Evolutionary conservation across 2,113 vertebrate species (phyloP).

Genomic region (Pagrus major): DNA sequence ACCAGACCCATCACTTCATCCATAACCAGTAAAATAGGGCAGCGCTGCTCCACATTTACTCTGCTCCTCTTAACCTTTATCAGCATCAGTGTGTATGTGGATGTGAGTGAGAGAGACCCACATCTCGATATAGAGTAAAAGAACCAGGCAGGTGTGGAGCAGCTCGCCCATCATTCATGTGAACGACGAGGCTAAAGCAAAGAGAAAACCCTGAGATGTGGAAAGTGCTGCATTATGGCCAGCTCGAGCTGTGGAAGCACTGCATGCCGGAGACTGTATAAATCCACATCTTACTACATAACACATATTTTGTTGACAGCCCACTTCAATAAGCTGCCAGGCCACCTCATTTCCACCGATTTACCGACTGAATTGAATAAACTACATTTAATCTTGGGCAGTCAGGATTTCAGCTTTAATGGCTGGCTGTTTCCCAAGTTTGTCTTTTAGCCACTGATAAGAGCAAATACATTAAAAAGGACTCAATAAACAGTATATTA

Average conservation of each 20-base stretch:
- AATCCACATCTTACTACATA: conserved; percentile 39
- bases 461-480: conserved; percentile 36
- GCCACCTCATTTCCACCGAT: conserved; percentile 25
- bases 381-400: conserved; percentile 42
- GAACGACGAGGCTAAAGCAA: conserved; percentile 18
- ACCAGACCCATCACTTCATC: conserved; percentile 47
- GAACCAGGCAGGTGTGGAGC: conserved; percentile 25
- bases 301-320: conserved; percentile 56
- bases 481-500: conserved; percentile 13
- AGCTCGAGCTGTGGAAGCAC: not conserved
- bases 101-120: conserved; percentile 16
- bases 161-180: conserved; percentile 43
- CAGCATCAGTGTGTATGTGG: conserved; percentile 12
- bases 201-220: conserved; percentile 32
- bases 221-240: conserved; percentile 30
- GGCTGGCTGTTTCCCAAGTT: conserved; percentile 30
- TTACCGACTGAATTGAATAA: conserved; percentile 48
- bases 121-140: conserved; percentile 22
- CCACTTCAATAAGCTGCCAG: conserved; percentile 58
- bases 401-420: conserved; percentile 18
- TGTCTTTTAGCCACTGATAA: conserved; percentile 38
- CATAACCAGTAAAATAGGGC: conserved; percentile 59
- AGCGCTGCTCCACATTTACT: conserved; percentile 59
- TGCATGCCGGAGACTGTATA: conserved; percentile 22
- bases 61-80: conserved; percentile 54